These are phyloP conservation scores for Nephrocerus scutellatus DNA, from an alignment of 2,888 invertebrate species.

Conservation along the genomic window DNA sequence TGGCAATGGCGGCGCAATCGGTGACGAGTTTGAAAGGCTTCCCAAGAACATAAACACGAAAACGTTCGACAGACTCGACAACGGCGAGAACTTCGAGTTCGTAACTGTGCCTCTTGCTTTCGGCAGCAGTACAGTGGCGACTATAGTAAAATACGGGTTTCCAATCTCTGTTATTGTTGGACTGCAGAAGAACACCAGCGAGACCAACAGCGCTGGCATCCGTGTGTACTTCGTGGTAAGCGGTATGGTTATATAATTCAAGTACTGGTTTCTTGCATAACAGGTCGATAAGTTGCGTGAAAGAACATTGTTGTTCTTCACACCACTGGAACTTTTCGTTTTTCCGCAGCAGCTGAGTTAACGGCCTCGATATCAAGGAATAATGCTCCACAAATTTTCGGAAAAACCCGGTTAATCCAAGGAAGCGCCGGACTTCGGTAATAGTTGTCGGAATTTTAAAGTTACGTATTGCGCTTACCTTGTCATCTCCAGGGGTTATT, in stretches of 20 bases:
- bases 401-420: conserved; percentile 3
- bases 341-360: background rate
- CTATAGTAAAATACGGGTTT: too few relatives aligned
- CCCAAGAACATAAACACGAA: too few relatives aligned
- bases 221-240: conserved; percentile 8
- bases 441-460: conserved; percentile 7
- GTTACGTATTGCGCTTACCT: conserved; percentile 5
- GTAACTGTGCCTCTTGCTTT: too few relatives aligned
- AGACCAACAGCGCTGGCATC: too few relatives aligned
- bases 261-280: conserved; percentile 4
- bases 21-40: too few relatives aligned
- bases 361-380: background rate
- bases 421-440: conserved; percentile 9
- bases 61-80: too few relatives aligned
- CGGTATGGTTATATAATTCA: conserved; percentile 10
- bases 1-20: too few relatives aligned
- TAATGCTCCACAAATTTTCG: conserved; percentile 1
- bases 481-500: conserved; percentile 13
- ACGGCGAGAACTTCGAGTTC: too few relatives aligned
- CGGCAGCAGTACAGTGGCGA: too few relatives aligned
- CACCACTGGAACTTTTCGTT: conserved; percentile 3
- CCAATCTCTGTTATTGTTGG: too few relatives aligned
- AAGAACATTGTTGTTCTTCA: conserved; percentile 3
- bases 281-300: conserved; percentile 2
- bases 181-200: too few relatives aligned